Evolutionary conservation across 2,888 invertebrate species (phyloP).

Genomic region (Rosalia funebris): DNA sequence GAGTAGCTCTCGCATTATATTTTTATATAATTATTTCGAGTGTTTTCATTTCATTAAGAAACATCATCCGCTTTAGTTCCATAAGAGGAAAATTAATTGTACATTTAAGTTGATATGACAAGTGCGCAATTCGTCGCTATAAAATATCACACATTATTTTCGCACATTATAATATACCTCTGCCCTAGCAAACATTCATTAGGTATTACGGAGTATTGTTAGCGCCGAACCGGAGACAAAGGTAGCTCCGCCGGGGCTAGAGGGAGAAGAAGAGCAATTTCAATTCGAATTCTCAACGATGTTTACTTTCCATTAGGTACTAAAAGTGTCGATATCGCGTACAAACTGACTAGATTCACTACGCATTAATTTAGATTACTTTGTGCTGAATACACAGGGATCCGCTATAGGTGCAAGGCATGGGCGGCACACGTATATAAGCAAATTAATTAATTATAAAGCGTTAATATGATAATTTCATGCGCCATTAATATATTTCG

Average conservation of each 20-base stretch:
- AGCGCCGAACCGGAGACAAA: conserved; percentile 26
- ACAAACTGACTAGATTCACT: conserved; percentile 59
- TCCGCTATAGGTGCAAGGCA: conserved; percentile 13
- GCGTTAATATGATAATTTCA: too few species aligned
- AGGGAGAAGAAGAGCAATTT: conserved; percentile 55
- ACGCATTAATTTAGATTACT: conserved; percentile 61
- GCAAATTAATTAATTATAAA: too few species aligned
- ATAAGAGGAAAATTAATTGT: conserved; percentile 55
- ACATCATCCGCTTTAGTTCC: conserved; percentile 50
- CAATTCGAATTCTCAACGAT: conserved; percentile 59
- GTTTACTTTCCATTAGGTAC: conserved; percentile 63
- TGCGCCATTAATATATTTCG: too few species aligned
- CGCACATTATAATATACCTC: conserved; percentile 33
- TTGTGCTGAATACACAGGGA: conserved; percentile 53
- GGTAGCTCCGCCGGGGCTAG: conserved; percentile 33
- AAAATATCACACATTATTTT: conserved; percentile 20
- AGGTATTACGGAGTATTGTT: conserved; percentile 50
- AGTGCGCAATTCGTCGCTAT: conserved; percentile 27
- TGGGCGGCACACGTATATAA: conserved; percentile 4
- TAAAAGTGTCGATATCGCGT: conserved; percentile 62
- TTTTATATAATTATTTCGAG: conserved; percentile 52
- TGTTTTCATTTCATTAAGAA: conserved; percentile 54
- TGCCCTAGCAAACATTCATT: conserved; percentile 57
- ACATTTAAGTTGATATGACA: conserved; percentile 42
- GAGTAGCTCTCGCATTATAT: conserved; percentile 43